These are phyloP conservation scores for Oplegnathus fasciatus DNA, from an alignment of 2,113 vertebrate species.

Conservation along the genomic window DNA sequence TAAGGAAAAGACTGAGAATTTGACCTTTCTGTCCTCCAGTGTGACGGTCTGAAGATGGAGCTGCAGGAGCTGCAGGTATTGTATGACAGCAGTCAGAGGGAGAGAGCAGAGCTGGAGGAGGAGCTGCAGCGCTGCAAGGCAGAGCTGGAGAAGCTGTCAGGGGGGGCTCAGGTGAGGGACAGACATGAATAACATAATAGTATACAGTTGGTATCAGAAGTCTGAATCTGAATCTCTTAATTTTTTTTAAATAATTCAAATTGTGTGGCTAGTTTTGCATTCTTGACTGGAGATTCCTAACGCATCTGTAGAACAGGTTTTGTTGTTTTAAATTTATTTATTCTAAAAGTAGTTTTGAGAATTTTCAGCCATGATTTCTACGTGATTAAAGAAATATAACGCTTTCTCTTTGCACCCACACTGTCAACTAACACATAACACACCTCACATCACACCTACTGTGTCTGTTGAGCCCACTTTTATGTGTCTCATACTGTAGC, in stretches of 20 bases:
- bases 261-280: not conserved
- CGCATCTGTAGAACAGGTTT: not conserved
- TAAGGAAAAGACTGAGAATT: not conserved
- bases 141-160: conserved; percentile 88
- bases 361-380: not conserved
- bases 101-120: conserved; percentile 88
- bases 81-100: conserved; percentile 87
- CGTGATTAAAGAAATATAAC: conserved; percentile 22
- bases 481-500: conserved; percentile 69
- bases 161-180: conserved; percentile 81
- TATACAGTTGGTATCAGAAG: not conserved
- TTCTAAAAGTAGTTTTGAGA: not conserved
- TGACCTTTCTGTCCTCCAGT: conserved; percentile 80
- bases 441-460: conserved; percentile 51
- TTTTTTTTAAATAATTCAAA: not conserved
- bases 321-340: conserved; percentile 3
- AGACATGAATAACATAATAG: not conserved
- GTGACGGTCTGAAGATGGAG: conserved; percentile 86
- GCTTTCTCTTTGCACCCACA: conserved; percentile 25
- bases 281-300: not conserved
- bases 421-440: conserved; percentile 53
- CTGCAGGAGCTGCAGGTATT: conserved; percentile 86
- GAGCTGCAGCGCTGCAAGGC: conserved; percentile 91
- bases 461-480: conserved; percentile 67
- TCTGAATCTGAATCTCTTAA: not conserved